Conservation (phyloP, 2,797 vertebrate genomes). For the Enteromius argenteus region DNA sequence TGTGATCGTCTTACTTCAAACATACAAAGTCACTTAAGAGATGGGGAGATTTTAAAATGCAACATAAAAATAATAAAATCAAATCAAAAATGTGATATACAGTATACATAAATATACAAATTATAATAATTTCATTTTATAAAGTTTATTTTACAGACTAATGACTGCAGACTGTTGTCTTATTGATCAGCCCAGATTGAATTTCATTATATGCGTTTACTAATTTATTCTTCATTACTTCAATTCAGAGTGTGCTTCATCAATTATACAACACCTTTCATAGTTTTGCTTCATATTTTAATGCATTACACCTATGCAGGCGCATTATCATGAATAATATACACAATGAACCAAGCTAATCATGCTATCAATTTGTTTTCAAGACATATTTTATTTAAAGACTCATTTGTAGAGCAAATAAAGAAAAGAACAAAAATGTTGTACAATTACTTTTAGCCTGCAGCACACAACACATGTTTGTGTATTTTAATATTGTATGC, state of each 20-base stretch:
- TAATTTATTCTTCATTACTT: conserved; percentile 45
- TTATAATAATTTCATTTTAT: too few species aligned
- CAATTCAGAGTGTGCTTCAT: conserved; percentile 45
- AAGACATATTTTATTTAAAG: conserved; percentile 64
- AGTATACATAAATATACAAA: too few species aligned
- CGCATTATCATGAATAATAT: conserved; percentile 57
- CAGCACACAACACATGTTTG: conserved; percentile 53
- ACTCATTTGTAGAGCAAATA: conserved; percentile 57
- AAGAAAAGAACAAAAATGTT: conserved; percentile 48
- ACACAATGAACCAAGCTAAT: conserved; percentile 46
- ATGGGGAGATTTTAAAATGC: not conserved
- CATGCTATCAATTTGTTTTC: conserved; percentile 52
- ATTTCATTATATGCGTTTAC: conserved; percentile 45
- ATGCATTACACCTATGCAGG: conserved; percentile 44
- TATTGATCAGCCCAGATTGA: conserved; percentile 14
- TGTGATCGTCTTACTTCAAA: conserved; percentile 13
- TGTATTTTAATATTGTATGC: conserved; percentile 55
- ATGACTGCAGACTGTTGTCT: not conserved
- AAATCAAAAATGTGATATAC: not conserved
- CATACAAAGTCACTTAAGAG: conserved; percentile 21
- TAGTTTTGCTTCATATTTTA: conserved; percentile 50
- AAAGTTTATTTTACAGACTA: not conserved
- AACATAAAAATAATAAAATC: not conserved
- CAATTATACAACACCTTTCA: conserved; percentile 55
- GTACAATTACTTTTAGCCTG: conserved; percentile 49